Conservation (phyloP, 2,113 vertebrate species). For the Trogon surrucura region DNA sequence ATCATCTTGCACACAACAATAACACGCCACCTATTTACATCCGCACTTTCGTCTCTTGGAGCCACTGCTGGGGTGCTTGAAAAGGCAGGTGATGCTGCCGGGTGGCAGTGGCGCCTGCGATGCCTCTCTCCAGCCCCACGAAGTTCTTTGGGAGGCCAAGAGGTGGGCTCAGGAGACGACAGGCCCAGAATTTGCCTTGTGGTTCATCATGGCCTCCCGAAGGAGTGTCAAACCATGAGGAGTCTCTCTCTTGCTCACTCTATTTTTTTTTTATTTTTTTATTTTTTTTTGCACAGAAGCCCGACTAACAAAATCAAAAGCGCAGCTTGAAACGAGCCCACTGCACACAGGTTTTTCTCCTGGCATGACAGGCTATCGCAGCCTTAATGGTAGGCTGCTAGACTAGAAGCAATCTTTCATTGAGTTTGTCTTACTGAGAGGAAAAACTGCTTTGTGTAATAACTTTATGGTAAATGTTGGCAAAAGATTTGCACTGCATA, state of each 20-base stretch:
- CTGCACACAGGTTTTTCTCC: conserved; percentile 77
- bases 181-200: conserved; percentile 13
- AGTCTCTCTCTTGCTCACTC: background rate
- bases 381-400: conserved; percentile 77
- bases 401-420: conserved; percentile 85
- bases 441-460: conserved; percentile 92
- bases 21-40: background rate
- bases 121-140: background rate
- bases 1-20: background rate
- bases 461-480: conserved; percentile 90
- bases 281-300: conserved; percentile 49
- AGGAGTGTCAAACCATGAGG: conserved; percentile 12
- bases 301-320: conserved; percentile 72
- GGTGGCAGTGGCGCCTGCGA: background rate
- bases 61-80: background rate
- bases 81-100: background rate
- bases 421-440: conserved; percentile 86
- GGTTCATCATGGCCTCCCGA: conserved; percentile 33
- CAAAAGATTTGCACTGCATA: conserved; percentile 87
- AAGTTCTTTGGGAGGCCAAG: conserved; percentile 36
- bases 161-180: conserved; percentile 20
- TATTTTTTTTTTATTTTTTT: background rate
- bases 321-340: conserved; percentile 69
- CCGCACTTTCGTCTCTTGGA: background rate
- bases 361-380: conserved; percentile 77